Evolutionary conservation across 2,888 invertebrate species (phyloP), one percentile per base, ranked within the genome.

Genomic region (Schrankia costaestrigalis): DNA sequence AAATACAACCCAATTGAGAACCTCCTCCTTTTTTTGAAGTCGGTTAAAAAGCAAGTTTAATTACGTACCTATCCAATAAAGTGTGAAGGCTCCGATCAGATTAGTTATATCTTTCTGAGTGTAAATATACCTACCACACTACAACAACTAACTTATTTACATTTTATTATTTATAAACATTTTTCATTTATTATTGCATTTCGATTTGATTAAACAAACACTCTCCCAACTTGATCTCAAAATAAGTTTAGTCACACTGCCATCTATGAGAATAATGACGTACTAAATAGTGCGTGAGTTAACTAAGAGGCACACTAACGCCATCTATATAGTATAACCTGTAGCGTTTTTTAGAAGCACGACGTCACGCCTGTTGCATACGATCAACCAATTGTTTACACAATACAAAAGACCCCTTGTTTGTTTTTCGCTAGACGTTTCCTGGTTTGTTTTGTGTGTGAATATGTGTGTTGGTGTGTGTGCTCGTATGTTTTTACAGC

Each of bases 371-470:
- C 84, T 86, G 86, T 86, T 85, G 86, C 87, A 81, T 82, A 78
- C 80, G 73, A 65, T 71, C 69, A 69, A 76, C 67, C 79, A 71
- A 85, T 87, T 87, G 87, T 87, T 87, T 86, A 87, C 84, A 81
- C 82, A 86, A 83, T 69, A 85, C 84, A 87, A 87, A 84, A 86
- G 86, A 83, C 86, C 87, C 56, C 86, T 77, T 87, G 87, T 87
- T 87, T 87, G 86, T 85, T 87, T 86, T 87, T 84, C 84, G 85
- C 87, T 87, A 87, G 86, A 86, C 87, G 84, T 87, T 87, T 87
- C 86, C 87, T 87, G 87, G 87, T 86, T 84, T 85, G 81, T 86
- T 86, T 84, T 84, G 84, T 85, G 79, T 84, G 82, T 74, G 70
- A 56, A 62, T 59, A 48, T 60, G 57, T 56, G 55, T 51, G 37